Conservation (phyloP, 1,140 invertebrate genomes). For the Aricia agestis region DNA sequence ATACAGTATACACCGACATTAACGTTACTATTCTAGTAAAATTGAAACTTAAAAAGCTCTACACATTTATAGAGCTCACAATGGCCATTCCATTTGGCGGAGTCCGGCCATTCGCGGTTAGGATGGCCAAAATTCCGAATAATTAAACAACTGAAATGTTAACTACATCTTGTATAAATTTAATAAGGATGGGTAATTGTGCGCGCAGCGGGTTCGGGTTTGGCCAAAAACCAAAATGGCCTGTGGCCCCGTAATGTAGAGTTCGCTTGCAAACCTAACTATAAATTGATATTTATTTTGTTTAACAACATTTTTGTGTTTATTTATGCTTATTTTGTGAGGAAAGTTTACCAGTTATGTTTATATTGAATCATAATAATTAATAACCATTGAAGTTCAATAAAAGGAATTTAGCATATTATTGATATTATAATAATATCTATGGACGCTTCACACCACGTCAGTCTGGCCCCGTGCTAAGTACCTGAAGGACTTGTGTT, state of each 20-base stretch:
- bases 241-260: conserved; percentile 28
- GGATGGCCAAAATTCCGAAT: conserved; percentile 53
- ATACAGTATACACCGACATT: not conserved
- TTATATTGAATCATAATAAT: no score
- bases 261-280: conserved; percentile 12
- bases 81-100: conserved; percentile 30
- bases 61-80: conserved; percentile 6
- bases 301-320: conserved; percentile 10
- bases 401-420: no score
- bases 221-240: conserved; percentile 63
- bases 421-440: no score
- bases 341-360: not conserved
- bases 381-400: no score
- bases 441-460: no score
- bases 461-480: no score
- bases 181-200: conserved; percentile 68
- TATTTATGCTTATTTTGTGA: not conserved
- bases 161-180: conserved; percentile 68
- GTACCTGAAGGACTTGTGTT: no score
- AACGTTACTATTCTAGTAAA: not conserved
- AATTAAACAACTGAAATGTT: conserved; percentile 73
- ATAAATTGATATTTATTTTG: conserved; percentile 10
- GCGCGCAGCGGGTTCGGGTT: conserved; percentile 59
- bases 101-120: conserved; percentile 37
- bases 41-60: conserved; percentile 3